A percentile compares a stretch with the other conserved stretches of the same genome.
These are phyloP conservation scores for Dascillus cervinus DNA, from an alignment of 2,888 invertebrate species.

Conservation along the genomic window DNA sequence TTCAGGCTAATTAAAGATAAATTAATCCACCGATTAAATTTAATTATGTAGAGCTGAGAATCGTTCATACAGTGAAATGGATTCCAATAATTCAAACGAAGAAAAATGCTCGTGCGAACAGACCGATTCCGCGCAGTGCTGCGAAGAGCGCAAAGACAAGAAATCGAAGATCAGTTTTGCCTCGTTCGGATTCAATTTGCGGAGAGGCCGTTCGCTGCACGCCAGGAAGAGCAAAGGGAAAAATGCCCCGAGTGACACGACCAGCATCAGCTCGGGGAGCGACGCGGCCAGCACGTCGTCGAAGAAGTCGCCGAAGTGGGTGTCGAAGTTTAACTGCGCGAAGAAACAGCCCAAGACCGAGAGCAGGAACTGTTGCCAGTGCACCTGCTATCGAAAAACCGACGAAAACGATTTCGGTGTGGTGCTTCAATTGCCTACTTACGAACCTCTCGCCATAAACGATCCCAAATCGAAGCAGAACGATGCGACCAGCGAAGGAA, in stretches of 20 bases:
- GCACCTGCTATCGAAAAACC: slow-evolving; percentile 34
- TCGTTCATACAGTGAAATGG: too few species aligned
- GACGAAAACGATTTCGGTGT: slow-evolving; percentile 28
- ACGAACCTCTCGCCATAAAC: slow-evolving; percentile 1
- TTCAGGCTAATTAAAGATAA: too few species aligned
- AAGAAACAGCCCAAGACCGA: slow-evolving; percentile 32
- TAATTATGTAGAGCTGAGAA: too few species aligned
- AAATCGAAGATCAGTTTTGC: slow-evolving; percentile 31
- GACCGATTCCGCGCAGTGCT: slow-evolving; percentile 21
- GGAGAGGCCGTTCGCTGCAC: slow-evolving; percentile 32
- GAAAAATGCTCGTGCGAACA: slow-evolving; percentile 25
- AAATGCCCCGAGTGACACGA: slow-evolving; percentile 14
- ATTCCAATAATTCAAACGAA: too few species aligned
- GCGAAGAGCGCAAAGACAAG: slow-evolving; percentile 24
- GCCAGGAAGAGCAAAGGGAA: slow-evolving; percentile 30
- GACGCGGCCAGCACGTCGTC: slow-evolving; percentile 21
- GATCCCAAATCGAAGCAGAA: background rate
- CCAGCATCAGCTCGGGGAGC: slow-evolving; percentile 10
- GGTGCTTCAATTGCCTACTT: slow-evolving; percentile 18
- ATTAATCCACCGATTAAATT: too few species aligned
- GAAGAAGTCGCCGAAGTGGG: slow-evolving; percentile 39
- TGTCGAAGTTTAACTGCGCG: slow-evolving; percentile 35
- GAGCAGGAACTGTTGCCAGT: slow-evolving; percentile 32
- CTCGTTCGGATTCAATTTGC: slow-evolving; percentile 31
- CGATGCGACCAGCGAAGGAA: too few species aligned